Base-by-base conservation (phyloP, 2,888 invertebrate genomes). In the Anorthoa munda region DNA sequence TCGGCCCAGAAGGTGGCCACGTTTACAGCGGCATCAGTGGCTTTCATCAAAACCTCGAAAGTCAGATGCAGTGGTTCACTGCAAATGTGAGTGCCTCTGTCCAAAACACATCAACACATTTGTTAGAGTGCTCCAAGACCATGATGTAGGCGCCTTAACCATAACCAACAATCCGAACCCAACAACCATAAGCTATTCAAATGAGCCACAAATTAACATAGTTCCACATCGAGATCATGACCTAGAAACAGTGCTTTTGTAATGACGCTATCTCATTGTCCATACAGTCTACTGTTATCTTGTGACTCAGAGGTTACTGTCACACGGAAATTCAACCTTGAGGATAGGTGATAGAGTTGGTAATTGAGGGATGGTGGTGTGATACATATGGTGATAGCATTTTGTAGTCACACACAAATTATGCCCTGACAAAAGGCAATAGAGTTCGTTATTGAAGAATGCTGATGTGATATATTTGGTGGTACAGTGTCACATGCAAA, bases 161-260 rank as follows among this genome's bases (percentile, higher is more conserved):
- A 66, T 77, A 69, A 68, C 55, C 60, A 55, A 77, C 12, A 82
- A 31, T 39, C 12, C 18, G 51, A 59, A 21, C 39, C 12, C 45
- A 13, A 67, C 56, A 26, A 17, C 26, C 31, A 60, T 58, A 66
- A 63, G 46, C 26, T 64, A 83, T 83, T 79, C 26, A 72, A 84
- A 81, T 51, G 46, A 69, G 64, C 46, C 53, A 61, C 56, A 66
- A 82, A 81, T 76, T 81, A 67, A 50, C 81, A 81, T 84, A 81
- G 64, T 67, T 82, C 66, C 39, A 74, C 67, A 68, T 69, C 58
- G 53, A 81, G 84, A 76, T 83, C 86, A 73, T 77, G 87, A 84
- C 87, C 83, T 61, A 86, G 58, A 71, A 68, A 74, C 55, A n/a
- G 45, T 71, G 85, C 84, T 81, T 81, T 81, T 81, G 81, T 84